These are phyloP conservation scores for Drosophila vallismaia DNA, from an alignment of 2,888 invertebrate species.

Conservation along the genomic window DNA sequence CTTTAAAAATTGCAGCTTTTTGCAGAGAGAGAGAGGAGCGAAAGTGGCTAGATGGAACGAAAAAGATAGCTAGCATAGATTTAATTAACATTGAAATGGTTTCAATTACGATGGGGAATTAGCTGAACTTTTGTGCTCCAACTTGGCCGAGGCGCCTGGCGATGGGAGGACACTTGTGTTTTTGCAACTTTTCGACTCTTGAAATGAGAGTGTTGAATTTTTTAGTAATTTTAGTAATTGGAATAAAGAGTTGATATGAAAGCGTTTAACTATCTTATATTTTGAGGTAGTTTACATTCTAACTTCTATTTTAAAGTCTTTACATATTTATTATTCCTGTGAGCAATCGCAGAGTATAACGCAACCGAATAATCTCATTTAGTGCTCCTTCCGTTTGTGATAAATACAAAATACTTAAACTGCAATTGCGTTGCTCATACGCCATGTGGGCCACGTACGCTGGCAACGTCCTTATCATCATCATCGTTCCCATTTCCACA, in stretches of 20 bases:
- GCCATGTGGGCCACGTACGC: constrained; percentile 58
- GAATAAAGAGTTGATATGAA: no score
- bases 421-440: constrained; percentile 70
- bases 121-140: constrained; percentile 31
- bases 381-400: constrained; percentile 39
- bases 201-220: constrained; percentile 9
- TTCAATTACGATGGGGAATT: constrained; percentile 44
- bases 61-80: constrained; percentile 25
- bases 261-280: no score
- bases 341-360: background rate
- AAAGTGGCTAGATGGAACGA: background rate
- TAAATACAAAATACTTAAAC: constrained; percentile 77
- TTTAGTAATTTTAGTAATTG: background rate
- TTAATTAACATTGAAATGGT: constrained; percentile 51
- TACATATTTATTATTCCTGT: constrained; percentile 4
- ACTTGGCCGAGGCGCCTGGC: constrained; percentile 11
- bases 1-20: constrained; percentile 27
- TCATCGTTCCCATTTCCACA: constrained; percentile 1
- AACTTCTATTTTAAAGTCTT: constrained; percentile 31
- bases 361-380: background rate
- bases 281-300: no score
- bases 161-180: constrained; percentile 31
- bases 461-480: constrained; percentile 17
- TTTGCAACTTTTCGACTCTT: constrained; percentile 4
- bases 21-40: background rate